These are phyloP conservation scores for Branchinecta lindahli DNA, from an alignment of 1,140 invertebrate genomes.

Conservation along the genomic window DNA sequence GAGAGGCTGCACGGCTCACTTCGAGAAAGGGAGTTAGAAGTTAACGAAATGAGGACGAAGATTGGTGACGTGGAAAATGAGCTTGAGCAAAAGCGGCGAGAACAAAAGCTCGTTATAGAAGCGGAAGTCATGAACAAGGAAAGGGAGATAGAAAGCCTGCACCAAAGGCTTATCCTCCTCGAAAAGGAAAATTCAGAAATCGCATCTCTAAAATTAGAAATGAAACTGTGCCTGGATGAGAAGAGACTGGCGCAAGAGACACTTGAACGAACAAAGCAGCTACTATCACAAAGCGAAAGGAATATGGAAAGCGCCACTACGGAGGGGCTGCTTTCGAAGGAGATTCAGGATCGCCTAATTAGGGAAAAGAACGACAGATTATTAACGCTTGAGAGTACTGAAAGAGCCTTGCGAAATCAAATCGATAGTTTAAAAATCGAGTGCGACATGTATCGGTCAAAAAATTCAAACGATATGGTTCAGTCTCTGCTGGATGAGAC, in stretches of 20 bases:
- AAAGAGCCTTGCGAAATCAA: neutral
- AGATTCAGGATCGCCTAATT: neutral
- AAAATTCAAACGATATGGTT: neutral
- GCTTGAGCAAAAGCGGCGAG: neutral
- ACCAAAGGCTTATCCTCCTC: neutral
- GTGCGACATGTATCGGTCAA: neutral
- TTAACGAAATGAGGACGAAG: slow-evolving; percentile 18
- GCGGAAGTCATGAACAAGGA: neutral
- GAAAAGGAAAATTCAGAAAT: neutral
- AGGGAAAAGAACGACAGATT: neutral
- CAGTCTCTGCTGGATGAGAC: neutral
- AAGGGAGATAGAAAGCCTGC: neutral
- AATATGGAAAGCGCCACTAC: neutral
- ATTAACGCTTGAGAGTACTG: neutral
- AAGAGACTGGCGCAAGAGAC: slow-evolving; percentile 35
- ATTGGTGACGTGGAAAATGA: neutral
- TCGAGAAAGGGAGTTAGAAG: slow-evolving; percentile 26
- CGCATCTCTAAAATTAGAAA: neutral
- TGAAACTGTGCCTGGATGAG: slow-evolving; percentile 23
- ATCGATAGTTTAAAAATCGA: slow-evolving; percentile 23
- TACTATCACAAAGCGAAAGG: neutral
- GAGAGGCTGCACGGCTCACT: slow-evolving; percentile 29
- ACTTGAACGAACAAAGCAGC: slow-evolving; percentile 16
- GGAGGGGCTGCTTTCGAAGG: neutral
- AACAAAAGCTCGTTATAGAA: neutral